Evolutionary conservation across 2,797 vertebrate species (phyloP), one percentile per base, ranked within the genome.

Genomic region (Nothura maculosa): DNA sequence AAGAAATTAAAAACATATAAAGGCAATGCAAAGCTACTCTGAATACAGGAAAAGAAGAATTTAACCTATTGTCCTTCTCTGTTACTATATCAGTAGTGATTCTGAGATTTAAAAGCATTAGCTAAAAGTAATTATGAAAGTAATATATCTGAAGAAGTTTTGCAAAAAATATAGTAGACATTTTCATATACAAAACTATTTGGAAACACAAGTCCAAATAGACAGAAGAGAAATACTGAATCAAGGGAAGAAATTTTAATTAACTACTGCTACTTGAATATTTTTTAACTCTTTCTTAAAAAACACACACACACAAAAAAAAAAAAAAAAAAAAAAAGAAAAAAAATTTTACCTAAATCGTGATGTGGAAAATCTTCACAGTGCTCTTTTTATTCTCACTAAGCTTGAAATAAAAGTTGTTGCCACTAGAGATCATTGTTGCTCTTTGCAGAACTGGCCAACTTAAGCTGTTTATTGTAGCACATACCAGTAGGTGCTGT

Each of bases 371-470:
- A 40, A 50, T 36, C 14, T 63, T 55, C 12, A 42, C 10, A 7
- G 3, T 18, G 8, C 60, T 63, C 11, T 69, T 69, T 75, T 58
- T 69, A 47, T 42, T 32, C 32, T 54, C 21, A 66, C 36, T 45
- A 14, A 18, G 8, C 75, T 87, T 97, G 97, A 95, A 95, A 91
- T 97, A 87, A 90, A 88, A 85, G 11, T 67, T 77, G 1, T 45
- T 80, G 36, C 95, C 98, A 98, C 97, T 97, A 98, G 97, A 96
- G 97, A 85, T 92, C 97, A 94, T 20, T 80, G 88, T 96, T 97
- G 97, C 75, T 85, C 97, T 97, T 98, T 36, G 27, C 43, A 93
- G 73, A 85, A 81, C 24, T 50, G 8, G 6, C 6, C n/a, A 77
- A 22, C 43, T 6, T 42, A 15, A 36, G 34, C 21, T 24, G 4